These are phyloP conservation scores for Xyrauchen texanus DNA, from an alignment of 2,113 vertebrate genomes.

Conservation along the genomic window DNA sequence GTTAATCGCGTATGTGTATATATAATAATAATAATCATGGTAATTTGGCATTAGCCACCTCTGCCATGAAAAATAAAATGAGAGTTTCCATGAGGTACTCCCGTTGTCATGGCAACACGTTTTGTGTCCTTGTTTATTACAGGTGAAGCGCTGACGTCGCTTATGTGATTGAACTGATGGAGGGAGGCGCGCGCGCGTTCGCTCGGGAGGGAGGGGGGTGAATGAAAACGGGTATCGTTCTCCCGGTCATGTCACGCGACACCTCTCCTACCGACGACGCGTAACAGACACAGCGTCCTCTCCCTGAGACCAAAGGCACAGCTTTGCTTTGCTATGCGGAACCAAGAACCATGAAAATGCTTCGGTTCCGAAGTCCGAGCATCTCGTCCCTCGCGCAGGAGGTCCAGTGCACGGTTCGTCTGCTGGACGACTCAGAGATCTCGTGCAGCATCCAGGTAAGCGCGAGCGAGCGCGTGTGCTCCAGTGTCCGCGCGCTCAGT, in stretches of 20 bases:
- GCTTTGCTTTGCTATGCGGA: conserved; percentile 66
- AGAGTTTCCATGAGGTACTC: too few relatives aligned
- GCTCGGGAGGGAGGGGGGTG: conserved; percentile 18
- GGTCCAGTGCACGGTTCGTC: conserved; percentile 87
- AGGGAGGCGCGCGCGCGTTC: conserved; percentile 2
- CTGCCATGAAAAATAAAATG: too few relatives aligned
- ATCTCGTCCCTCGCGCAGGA: conserved; percentile 87
- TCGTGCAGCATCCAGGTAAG: conserved; percentile 90
- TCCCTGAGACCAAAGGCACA: neutral
- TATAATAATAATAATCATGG: too few relatives aligned
- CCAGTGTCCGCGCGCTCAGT: neutral
- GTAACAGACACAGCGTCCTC: conserved; percentile 26
- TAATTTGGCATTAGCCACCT: too few relatives aligned
- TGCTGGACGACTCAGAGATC: conserved; percentile 92
- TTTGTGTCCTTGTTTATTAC: neutral
- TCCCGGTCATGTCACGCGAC: conserved; percentile 44
- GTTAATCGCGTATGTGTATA: too few relatives aligned
- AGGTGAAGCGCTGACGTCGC: conserved; percentile 1
- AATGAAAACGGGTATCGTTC: conserved; percentile 35
- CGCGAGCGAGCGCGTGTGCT: neutral
- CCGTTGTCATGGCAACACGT: conserved; percentile 15
- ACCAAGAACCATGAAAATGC: conserved; percentile 87
- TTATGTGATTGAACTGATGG: conserved; percentile 10
- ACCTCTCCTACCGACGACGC: conserved; percentile 50
- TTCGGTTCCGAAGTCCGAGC: conserved; percentile 93